phyloP scores from a whole-genome alignment of 2,113 vertebrate genomes.

The Platysteira castanea region DNA sequence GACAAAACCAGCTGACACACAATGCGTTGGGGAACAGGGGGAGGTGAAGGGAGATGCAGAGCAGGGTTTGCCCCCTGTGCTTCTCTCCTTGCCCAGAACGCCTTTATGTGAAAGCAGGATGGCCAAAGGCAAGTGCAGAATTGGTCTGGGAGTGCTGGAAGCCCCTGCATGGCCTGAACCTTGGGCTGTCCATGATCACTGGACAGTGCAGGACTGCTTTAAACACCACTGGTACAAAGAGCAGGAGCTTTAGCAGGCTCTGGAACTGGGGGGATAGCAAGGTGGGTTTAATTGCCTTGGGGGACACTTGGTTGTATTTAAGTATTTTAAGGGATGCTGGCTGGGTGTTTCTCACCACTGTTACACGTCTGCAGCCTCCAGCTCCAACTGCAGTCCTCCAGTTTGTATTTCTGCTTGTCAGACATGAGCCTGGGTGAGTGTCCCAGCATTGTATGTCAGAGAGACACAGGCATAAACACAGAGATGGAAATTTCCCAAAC shows the following conservation, averaged over 20 bases:
- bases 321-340: neutral
- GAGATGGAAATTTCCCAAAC: neutral
- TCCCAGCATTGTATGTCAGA: neutral
- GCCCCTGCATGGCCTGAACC: too few relatives aligned
- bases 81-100: neutral
- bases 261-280: neutral
- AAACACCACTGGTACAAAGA: neutral
- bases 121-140: neutral
- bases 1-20: neutral
- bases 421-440: neutral
- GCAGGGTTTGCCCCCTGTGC: fast-evolving
- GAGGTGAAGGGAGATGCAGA: neutral
- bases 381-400: neutral
- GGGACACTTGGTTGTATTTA: neutral
- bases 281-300: neutral
- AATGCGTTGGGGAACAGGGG: neutral
- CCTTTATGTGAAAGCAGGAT: neutral
- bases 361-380: neutral
- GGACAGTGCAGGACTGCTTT: neutral
- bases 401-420: neutral
- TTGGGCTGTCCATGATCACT: neutral
- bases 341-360: neutral
- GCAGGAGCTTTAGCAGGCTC: neutral
- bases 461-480: neutral
- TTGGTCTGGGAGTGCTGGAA: neutral